A percentile compares a stretch with the other conserved stretches of the same genome.
These are phyloP conservation scores for Jaculus jaculus DNA, from an alignment of 2,113 vertebrate genomes.

Conservation along the genomic window DNA sequence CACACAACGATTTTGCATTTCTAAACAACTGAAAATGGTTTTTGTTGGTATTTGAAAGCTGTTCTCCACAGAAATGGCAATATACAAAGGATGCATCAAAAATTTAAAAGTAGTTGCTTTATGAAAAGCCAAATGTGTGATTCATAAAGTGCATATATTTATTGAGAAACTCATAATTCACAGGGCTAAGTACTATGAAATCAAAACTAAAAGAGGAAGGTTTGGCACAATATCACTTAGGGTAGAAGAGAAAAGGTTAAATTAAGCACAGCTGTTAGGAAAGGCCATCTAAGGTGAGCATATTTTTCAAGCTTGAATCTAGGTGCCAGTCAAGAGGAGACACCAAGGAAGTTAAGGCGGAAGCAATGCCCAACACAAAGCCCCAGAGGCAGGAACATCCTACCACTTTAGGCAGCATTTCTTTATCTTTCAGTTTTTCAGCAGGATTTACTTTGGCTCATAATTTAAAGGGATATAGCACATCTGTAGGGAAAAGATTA, in stretches of 20 bases:
- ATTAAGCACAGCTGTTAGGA: rapidly evolving
- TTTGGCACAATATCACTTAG: background rate
- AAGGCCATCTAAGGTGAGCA: background rate
- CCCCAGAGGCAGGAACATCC: background rate
- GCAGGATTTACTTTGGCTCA: background rate
- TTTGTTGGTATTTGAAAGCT: slow-evolving; percentile 56
- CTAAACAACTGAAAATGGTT: slow-evolving; percentile 65
- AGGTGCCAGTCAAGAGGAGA: background rate
- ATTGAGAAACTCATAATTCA: slow-evolving; percentile 40
- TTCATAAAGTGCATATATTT: slow-evolving; percentile 23
- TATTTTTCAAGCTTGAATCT: background rate
- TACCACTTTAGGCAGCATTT: background rate
- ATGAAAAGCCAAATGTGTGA: slow-evolving; percentile 28
- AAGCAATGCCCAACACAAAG: background rate
- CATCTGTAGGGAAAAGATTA: background rate
- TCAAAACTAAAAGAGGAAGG: background rate
- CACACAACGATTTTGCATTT: slow-evolving; percentile 71
- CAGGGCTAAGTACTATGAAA: background rate
- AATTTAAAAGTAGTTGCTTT: slow-evolving; percentile 51
- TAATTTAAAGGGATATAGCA: background rate
- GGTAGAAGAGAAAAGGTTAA: no score
- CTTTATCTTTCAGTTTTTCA: background rate
- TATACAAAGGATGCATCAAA: slow-evolving; percentile 60
- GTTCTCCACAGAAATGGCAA: slow-evolving; percentile 51
- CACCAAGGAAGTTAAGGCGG: background rate